A percentile compares a stretch with the other conserved stretches of the same genome.
These are phyloP conservation scores for Octomys mimax DNA, from an alignment of 2,797 vertebrate species.

Conservation along the genomic window DNA sequence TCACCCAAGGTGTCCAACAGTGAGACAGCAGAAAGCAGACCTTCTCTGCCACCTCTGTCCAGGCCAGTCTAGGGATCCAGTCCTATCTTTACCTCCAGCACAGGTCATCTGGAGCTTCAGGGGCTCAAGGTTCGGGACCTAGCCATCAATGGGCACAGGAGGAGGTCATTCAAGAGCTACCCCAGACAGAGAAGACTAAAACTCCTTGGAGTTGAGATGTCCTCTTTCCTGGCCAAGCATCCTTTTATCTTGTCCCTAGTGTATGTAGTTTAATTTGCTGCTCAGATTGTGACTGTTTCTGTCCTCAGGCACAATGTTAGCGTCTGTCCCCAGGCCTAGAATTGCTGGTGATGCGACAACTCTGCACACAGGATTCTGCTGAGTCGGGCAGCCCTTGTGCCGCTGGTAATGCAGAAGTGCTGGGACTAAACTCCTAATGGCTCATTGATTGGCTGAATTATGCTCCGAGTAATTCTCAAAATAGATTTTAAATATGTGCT, in stretches of 20 bases:
- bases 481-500: constrained; percentile 69
- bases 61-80: background rate
- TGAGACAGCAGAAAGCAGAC: background rate
- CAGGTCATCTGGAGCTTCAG: background rate
- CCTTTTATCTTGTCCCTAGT: background rate
- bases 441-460: constrained; percentile 72
- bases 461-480: constrained; percentile 76
- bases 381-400: constrained; percentile 17
- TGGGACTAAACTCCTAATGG: constrained; percentile 64
- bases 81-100: background rate
- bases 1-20: background rate
- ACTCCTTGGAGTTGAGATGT: background rate
- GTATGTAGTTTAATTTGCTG: background rate
- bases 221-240: background rate
- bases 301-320: background rate
- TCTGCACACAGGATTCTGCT: constrained; percentile 9
- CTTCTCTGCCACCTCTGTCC: background rate
- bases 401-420: constrained; percentile 42
- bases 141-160: background rate
- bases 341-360: background rate
- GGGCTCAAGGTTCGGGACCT: background rate
- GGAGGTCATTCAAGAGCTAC: background rate
- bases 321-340: background rate
- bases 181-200: background rate
- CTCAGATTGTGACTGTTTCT: background rate